phyloP scores from a whole-genome alignment of 2,888 invertebrate genomes.

The Teleogryllus oceanicus region DNA sequence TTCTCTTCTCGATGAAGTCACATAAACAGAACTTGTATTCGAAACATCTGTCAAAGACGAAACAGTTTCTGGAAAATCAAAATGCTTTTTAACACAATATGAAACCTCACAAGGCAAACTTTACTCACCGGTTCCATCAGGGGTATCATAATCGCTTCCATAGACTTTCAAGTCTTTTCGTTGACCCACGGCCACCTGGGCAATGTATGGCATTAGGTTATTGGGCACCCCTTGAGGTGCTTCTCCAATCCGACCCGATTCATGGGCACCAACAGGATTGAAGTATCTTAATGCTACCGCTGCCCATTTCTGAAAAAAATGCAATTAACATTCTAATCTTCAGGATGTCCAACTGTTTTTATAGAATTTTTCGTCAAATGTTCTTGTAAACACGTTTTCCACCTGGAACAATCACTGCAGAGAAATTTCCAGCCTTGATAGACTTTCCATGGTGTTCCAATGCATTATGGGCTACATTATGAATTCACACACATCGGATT shows the following conservation, averaged over 20 bases:
- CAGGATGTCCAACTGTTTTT: too few species aligned
- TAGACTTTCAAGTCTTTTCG: conserved; percentile 70
- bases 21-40: neutral
- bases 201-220: conserved; percentile 90
- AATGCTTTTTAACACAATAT: too few species aligned
- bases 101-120: neutral
- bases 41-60: neutral
- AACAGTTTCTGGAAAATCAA: too few species aligned
- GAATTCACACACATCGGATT: too few species aligned
- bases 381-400: too few species aligned
- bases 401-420: too few species aligned
- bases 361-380: too few species aligned
- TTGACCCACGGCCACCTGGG: conserved; percentile 87
- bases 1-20: neutral
- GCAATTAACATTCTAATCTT: too few species aligned
- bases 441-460: too few species aligned
- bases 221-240: conserved; percentile 88
- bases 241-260: conserved; percentile 76
- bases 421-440: too few species aligned
- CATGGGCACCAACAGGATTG: conserved; percentile 93
- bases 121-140: conserved; percentile 80
- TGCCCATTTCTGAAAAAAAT: conserved; percentile 62
- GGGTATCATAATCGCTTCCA: conserved; percentile 82
- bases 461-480: too few species aligned
- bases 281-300: conserved; percentile 86